Percentiles rank a stretch among this genome's conserved stretches.
These are phyloP conservation scores for Anarsia innoxiella DNA, from an alignment of 2,888 invertebrate species.

Conservation along the genomic window DNA sequence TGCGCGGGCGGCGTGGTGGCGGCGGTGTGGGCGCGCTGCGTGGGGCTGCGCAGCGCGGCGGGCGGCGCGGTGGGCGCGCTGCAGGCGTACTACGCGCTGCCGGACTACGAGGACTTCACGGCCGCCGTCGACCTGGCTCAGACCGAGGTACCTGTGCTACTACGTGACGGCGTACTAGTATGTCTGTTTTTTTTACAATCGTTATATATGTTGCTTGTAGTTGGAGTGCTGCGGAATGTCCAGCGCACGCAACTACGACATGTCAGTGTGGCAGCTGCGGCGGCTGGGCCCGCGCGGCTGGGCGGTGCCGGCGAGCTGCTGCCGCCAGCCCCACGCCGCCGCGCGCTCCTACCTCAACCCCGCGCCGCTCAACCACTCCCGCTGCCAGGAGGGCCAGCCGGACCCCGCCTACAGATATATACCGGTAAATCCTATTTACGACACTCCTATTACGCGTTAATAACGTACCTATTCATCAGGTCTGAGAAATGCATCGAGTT, in stretches of 20 bases:
- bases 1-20: constrained; percentile 82
- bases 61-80: constrained; percentile 81
- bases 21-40: constrained; percentile 85
- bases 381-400: constrained; percentile 80
- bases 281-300: constrained; percentile 81
- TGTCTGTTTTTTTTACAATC: too few species aligned
- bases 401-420: constrained; percentile 76
- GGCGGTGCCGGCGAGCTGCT: constrained; percentile 82
- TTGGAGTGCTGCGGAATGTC: constrained; percentile 88
- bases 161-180: too few species aligned
- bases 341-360: constrained; percentile 78
- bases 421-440: constrained; percentile 72
- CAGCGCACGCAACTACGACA: constrained; percentile 86
- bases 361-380: constrained; percentile 70
- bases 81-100: constrained; percentile 85
- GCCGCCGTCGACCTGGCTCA: constrained; percentile 88
- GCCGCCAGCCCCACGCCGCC: constrained; percentile 82
- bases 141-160: constrained; percentile 61
- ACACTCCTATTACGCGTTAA: too few species aligned
- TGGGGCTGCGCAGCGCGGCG: constrained; percentile 81
- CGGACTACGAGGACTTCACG: constrained; percentile 84
- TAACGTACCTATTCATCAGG: too few species aligned
- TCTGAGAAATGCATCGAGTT: too few species aligned
- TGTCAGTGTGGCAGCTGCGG: constrained; percentile 86
- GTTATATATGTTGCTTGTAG: too few species aligned